A percentile compares a stretch with the other conserved stretches of the same genome.
These are phyloP conservation scores for Bathynomus jamesi DNA, from an alignment of 1,140 invertebrate genomes.

Conservation along the genomic window DNA sequence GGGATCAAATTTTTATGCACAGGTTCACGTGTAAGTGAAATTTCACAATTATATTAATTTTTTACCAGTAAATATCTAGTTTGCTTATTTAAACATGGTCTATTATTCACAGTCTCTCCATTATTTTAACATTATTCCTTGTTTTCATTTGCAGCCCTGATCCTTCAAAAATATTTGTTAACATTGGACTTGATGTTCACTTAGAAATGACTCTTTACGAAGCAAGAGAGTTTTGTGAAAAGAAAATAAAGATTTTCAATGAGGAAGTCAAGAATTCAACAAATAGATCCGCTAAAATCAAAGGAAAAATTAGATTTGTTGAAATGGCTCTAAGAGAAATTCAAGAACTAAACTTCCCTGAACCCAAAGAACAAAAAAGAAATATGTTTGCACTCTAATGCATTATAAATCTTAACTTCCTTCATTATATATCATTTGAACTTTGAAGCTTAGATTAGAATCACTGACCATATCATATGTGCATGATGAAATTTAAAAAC, in stretches of 20 bases:
- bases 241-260: slow-evolving; percentile 7
- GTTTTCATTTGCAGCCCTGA: slow-evolving; percentile 12
- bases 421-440: too few relatives aligned
- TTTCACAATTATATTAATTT: too few relatives aligned
- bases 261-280: slow-evolving; percentile 3
- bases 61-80: too few relatives aligned
- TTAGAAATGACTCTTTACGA: slow-evolving; percentile 4
- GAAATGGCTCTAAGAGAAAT: slow-evolving; percentile 12
- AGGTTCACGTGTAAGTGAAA: slow-evolving; percentile 10
- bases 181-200: slow-evolving; percentile 7
- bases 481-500: too few relatives aligned
- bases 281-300: slow-evolving; percentile 16
- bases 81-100: too few relatives aligned
- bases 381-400: neutral
- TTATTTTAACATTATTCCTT: too few relatives aligned
- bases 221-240: slow-evolving; percentile 5
- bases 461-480: too few relatives aligned
- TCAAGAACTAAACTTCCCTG: neutral
- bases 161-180: slow-evolving; percentile 12
- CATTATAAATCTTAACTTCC: too few relatives aligned
- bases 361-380: neutral
- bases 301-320: slow-evolving; percentile 15
- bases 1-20: slow-evolving; percentile 9
- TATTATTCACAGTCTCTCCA: too few relatives aligned
- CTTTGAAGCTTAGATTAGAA: too few relatives aligned